phyloP scores from a whole-genome alignment of 2,888 invertebrate genomes.

The Julus scandinavius region DNA sequence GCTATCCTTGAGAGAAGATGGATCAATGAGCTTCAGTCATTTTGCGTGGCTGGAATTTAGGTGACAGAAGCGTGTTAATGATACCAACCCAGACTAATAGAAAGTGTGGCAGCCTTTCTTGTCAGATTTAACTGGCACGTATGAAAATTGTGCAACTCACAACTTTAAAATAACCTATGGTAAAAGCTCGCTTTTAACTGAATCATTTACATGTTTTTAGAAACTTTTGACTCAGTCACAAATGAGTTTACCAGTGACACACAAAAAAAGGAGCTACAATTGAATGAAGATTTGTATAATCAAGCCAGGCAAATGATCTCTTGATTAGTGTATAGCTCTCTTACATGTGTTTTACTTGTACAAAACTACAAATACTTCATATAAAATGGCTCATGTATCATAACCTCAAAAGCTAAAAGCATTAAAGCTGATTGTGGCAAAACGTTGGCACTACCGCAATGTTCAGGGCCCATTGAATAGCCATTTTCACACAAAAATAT shows the following conservation, averaged over 20 bases:
- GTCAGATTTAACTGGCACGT: not conserved
- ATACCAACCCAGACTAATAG: not conserved
- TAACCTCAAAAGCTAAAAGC: too few species aligned
- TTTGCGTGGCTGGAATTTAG: not conserved
- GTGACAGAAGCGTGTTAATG: conserved; percentile 34
- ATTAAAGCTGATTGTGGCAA: too few species aligned
- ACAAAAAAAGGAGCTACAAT: not conserved
- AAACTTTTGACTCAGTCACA: not conserved
- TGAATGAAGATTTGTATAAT: not conserved
- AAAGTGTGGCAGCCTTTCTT: not conserved
- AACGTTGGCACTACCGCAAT: too few species aligned
- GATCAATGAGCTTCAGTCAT: not conserved
- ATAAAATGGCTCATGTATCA: too few species aligned
- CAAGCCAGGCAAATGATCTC: not conserved
- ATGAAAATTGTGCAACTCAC: not conserved
- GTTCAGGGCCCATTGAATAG: too few species aligned
- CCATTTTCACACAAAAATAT: too few species aligned
- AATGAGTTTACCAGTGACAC: not conserved
- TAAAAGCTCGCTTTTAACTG: not conserved
- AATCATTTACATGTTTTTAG: not conserved
- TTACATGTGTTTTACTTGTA: not conserved
- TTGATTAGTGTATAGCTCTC: not conserved
- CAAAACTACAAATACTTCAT: too few species aligned
- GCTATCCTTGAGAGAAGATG: not conserved
- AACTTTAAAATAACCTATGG: not conserved